These are phyloP conservation scores for Dasysyrphus tricinctus DNA, from an alignment of 2,888 invertebrate genomes.

Conservation along the genomic window DNA sequence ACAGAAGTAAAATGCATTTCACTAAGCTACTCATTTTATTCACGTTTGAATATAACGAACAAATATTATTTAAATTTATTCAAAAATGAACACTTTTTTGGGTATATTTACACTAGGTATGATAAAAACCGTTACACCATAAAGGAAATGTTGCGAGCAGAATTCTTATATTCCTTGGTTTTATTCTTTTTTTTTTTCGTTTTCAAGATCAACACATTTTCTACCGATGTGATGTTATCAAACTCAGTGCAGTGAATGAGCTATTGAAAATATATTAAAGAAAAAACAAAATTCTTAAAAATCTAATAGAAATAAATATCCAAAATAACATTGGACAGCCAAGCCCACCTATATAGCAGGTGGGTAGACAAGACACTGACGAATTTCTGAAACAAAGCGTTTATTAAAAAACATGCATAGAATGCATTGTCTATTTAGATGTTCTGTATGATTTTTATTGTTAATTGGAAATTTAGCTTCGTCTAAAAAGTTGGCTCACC, in stretches of 20 bases:
- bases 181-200: neutral
- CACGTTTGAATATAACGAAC: neutral
- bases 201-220: conserved; percentile 24
- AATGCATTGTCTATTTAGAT: no score
- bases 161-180: neutral
- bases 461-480: no score
- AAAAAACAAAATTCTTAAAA: conserved; percentile 7
- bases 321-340: conserved; percentile 22
- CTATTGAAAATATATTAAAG: conserved; percentile 38
- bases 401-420: no score
- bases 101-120: neutral
- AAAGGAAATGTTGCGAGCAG: neutral
- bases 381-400: no score
- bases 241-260: conserved; percentile 1
- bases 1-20: neutral
- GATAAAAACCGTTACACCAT: neutral
- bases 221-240: neutral
- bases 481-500: no score
- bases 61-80: neutral
- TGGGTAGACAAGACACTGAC: no score
- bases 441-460: no score
- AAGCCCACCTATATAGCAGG: no score
- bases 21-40: conserved; percentile 11
- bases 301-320: no score
- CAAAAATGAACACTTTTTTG: neutral